Percentiles rank a stretch among this genome's conserved stretches.
Conservation (phyloP, 2,888 invertebrate species). For the Xanthorhoe designata region DNA sequence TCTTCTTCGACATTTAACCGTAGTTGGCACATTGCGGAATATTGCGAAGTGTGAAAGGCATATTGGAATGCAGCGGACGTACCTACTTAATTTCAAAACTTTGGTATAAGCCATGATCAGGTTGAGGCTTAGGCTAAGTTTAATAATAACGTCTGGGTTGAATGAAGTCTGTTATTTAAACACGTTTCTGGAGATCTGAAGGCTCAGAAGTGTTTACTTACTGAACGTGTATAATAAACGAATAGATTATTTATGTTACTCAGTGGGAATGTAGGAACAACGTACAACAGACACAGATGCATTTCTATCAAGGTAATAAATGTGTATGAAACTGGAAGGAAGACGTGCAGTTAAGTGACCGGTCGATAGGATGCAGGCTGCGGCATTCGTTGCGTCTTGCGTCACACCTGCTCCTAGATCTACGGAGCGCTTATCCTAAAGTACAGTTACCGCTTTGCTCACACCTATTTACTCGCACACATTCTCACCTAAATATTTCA, state of each 20-base stretch:
- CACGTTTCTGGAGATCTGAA: constrained; percentile 23
- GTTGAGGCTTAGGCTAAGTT: constrained; percentile 20
- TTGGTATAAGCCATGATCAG: constrained; percentile 32
- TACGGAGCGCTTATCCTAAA: constrained; percentile 62
- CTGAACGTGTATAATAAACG: constrained; percentile 28
- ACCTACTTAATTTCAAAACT: constrained; percentile 46
- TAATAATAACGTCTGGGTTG: constrained; percentile 19
- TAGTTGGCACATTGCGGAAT: constrained; percentile 60
- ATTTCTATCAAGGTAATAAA: constrained; percentile 17
- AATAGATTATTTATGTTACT: constrained; percentile 7
- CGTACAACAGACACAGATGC: constrained; percentile 6
- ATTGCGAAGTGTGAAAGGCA: constrained; percentile 71
- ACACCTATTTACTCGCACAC: constrained; percentile 56
- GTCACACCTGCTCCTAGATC: constrained; percentile 68
- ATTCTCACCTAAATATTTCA: constrained; percentile 53
- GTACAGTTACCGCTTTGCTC: constrained; percentile 55
- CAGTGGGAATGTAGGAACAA: background rate
- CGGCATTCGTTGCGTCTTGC: constrained; percentile 67
- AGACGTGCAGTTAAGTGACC: constrained; percentile 47
- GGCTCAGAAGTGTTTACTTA: constrained; percentile 32
- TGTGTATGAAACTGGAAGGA: constrained; percentile 28
- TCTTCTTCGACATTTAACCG: constrained; percentile 64
- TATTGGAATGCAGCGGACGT: constrained; percentile 68
- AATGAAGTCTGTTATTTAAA: constrained; percentile 33
- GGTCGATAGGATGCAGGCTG: constrained; percentile 72